Conservation (phyloP, 2,113 vertebrate genomes). For the Sinosuthora webbiana region DNA sequence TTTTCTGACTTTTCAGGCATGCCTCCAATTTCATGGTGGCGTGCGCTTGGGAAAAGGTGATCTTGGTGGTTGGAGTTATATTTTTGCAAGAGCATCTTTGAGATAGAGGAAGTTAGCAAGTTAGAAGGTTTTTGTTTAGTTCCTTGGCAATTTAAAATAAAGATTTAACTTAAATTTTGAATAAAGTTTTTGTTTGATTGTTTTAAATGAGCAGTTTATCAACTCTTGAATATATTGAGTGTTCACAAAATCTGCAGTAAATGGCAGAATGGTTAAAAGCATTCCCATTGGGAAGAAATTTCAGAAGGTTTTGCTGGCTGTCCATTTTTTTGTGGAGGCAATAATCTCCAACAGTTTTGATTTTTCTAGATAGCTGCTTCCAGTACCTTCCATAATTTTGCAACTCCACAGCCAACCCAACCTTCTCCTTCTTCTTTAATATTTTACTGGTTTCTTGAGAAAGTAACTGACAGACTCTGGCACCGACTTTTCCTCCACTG, state of each 20-base stretch:
- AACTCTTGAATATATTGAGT: background rate
- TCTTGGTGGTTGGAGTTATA: background rate
- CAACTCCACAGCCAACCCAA: background rate
- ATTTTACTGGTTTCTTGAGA: background rate
- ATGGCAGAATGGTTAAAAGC: background rate
- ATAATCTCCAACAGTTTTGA: background rate
- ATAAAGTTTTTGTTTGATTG: background rate
- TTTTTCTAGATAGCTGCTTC: background rate
- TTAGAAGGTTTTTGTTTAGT: background rate
- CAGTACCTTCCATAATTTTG: background rate
- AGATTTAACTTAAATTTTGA: background rate
- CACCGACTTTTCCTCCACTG: background rate
- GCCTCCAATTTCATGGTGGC: background rate
- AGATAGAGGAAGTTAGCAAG: background rate
- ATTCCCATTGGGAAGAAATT: background rate
- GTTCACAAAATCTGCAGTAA: background rate
- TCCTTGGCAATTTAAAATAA: background rate
- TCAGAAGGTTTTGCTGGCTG: background rate
- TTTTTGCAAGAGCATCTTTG: background rate
- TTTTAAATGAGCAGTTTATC: background rate
- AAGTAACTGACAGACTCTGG: background rate
- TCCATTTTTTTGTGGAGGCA: background rate
- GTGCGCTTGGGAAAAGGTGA: background rate
- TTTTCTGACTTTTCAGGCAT: constrained; percentile 11
- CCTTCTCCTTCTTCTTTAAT: background rate